These are phyloP conservation scores for Aratinga solstitialis DNA, from an alignment of 2,797 vertebrate genomes.

Conservation along the genomic window DNA sequence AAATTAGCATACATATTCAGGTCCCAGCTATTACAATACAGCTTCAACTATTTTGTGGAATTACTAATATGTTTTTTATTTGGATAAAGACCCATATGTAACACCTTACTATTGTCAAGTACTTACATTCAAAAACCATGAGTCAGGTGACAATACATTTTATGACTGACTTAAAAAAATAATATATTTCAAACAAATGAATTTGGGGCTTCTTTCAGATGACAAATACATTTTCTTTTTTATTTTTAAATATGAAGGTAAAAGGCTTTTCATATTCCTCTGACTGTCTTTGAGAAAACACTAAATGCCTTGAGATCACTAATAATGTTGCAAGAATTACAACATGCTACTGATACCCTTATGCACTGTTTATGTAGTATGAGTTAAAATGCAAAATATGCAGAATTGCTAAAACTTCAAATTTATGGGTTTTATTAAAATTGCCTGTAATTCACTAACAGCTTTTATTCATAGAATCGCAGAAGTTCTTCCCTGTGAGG, in stretches of 20 bases:
- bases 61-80: background rate
- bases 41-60: background rate
- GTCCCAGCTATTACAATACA: background rate
- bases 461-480: background rate
- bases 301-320: background rate
- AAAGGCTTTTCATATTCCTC: background rate
- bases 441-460: background rate
- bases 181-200: background rate
- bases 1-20: background rate
- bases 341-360: background rate
- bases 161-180: background rate
- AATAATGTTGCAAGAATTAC: slow-evolving; percentile 21
- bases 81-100: background rate
- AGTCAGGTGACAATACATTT: background rate
- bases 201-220: background rate
- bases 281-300: background rate
- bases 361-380: background rate
- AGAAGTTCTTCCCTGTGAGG: background rate
- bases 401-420: background rate
- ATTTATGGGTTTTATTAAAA: background rate
- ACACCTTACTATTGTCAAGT: background rate
- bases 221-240: background rate
- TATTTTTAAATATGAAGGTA: background rate
- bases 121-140: background rate
- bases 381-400: background rate